Evolutionary conservation across 2,113 vertebrate genomes (phyloP).

Genomic region (Oryctolagus cuniculus): mOryCun1.1 NC_091445.1:79855501-79856000

Average conservation of each 20-base stretch:
- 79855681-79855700: neutral
- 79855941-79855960: neutral
- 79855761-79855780: neutral
- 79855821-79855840: neutral
- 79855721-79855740: rapidly evolving
- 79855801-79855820: neutral
- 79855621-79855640: neutral
- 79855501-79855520: neutral
- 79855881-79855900: conserved; percentile 8
- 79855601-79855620: neutral
- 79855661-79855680: neutral
- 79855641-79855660: neutral
- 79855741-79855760: neutral
- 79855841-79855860: neutral
- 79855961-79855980: neutral
- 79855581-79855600: neutral
- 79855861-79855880: neutral
- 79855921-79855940: neutral
- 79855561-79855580: neutral
- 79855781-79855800: neutral
- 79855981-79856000: neutral
- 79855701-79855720: neutral
- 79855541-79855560: too few relatives aligned
- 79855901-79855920: neutral
- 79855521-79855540: neutral